Conservation (phyloP, 2,888 invertebrate species). For the Timandra comae region DNA sequence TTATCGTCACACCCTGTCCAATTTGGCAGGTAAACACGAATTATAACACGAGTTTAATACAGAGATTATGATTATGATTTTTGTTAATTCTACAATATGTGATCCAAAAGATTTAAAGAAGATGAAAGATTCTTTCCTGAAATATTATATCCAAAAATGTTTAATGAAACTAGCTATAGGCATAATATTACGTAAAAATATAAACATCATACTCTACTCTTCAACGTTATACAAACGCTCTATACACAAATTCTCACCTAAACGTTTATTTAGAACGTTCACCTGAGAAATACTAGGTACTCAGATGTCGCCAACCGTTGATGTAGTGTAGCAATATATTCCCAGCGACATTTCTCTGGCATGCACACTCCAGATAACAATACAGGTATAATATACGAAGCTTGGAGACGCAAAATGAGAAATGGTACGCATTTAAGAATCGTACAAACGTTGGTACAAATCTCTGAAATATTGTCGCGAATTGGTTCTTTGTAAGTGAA, state of each 20-base stretch:
- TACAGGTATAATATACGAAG: slow-evolving; percentile 12
- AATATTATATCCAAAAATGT: no score
- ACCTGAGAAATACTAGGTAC: slow-evolving; percentile 23
- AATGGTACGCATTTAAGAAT: slow-evolving; percentile 21
- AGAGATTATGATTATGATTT: no score
- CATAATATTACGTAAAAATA: no score
- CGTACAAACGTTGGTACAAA: slow-evolving; percentile 11
- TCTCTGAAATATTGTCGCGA: slow-evolving; percentile 3
- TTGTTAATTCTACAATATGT: no score
- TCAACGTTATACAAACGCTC: no score
- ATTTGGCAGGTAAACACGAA: no score
- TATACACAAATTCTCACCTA: not conserved
- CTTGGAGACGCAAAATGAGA: slow-evolving; percentile 23
- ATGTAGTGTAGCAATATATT: slow-evolving; percentile 43
- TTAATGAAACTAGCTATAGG: no score
- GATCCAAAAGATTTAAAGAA: no score
- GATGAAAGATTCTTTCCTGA: no score
- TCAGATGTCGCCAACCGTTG: slow-evolving; percentile 33
- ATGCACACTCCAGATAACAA: slow-evolving; percentile 36
- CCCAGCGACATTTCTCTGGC: slow-evolving; percentile 26
- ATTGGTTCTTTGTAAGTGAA: not conserved
- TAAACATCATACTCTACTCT: no score
- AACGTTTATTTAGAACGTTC: slow-evolving; percentile 5
- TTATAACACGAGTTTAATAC: no score
- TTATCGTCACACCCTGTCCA: no score